phyloP scores from a whole-genome alignment of 2,888 invertebrate species.

The Ochlodes sylvanus region DNA sequence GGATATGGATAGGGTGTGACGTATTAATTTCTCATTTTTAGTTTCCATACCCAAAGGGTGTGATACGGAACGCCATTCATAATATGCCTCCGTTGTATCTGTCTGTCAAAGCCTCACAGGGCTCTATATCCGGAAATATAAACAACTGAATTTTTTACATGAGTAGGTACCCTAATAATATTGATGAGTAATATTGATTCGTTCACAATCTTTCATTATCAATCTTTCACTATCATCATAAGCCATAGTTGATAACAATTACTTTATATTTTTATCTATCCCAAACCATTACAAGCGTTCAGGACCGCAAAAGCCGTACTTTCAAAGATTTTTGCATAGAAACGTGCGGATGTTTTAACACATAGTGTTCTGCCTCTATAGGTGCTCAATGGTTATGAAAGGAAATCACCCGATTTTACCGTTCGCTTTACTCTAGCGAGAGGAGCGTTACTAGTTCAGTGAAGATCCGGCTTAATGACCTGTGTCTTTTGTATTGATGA shows the following conservation, averaged over 20 bases:
- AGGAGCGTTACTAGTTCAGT: slow-evolving; percentile 9
- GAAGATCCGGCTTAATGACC: slow-evolving; percentile 10
- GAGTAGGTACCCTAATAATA: no score
- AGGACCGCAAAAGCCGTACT: neutral
- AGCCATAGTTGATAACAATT: no score
- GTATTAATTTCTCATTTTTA: no score
- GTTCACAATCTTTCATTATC: no score
- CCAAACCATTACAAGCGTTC: neutral
- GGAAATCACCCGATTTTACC: slow-evolving; percentile 4
- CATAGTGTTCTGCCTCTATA: slow-evolving; percentile 9
- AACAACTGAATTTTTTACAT: no score
- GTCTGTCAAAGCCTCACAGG: no score
- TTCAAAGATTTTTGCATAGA: neutral
- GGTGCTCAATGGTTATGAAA: slow-evolving; percentile 16
- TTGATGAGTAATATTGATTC: no score
- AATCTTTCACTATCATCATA: no score
- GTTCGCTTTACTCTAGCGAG: slow-evolving; percentile 1
- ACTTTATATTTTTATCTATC: neutral
- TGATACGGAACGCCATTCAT: no score
- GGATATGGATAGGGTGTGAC: neutral
- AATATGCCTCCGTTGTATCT: no score
- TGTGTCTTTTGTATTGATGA: slow-evolving; percentile 15
- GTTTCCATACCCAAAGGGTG: no score
- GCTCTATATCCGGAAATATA: no score
- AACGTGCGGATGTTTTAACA: neutral